Base-by-base conservation (phyloP, 1,140 invertebrate species). In the Lepidotrigona ventralis region DNA sequence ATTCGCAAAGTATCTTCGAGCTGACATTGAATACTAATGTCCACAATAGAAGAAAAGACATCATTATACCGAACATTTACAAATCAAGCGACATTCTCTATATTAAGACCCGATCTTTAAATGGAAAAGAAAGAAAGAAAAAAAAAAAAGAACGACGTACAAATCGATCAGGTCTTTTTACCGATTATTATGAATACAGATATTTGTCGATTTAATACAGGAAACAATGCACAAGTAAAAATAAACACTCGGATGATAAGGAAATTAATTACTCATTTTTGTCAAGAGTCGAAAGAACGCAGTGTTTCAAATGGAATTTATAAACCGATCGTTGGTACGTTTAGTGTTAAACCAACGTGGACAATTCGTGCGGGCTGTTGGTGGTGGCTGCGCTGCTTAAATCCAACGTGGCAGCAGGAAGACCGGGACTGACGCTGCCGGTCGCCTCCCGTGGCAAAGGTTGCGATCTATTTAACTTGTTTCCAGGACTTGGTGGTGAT, bases 301-400 rank as follows among this genome's bases (percentile, higher is more conserved):
- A 56, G 15, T 21, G 21, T 56, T 56, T 56, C 21, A 56, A 56
- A 19, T 39, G 2, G 5, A 39, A 39, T 3, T 2, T 39, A 23
- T 58, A 58, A 58, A 39, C 33, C 33, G 2, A 4, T 6, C 39
- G 39, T 8, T 46, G 39, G 39, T 8, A 46, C 0, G 6, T 46
- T 46, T 8, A 46, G 39, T 46, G 8, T 46, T 46, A 83, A 56
- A 93, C 96, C 79, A 97, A 93, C 19, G 96, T 97, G 6, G 96
- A 96, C 46, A 97, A 93, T 92, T 97, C 96, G 83, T 96, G 96
- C 29, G 96, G 95, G 33, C 95, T 96, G 86, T 95, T 95, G 12
- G 95, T 95, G 8, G 94, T 96, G 51, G 95, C 95, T 11, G 96
- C 95, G 88, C 95, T 96, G 87, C 96, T 96, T 79, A 97, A 93